Evolutionary conservation across 2,113 vertebrate genomes (phyloP).

Genomic region (Caloenas nicobarica): DNA sequence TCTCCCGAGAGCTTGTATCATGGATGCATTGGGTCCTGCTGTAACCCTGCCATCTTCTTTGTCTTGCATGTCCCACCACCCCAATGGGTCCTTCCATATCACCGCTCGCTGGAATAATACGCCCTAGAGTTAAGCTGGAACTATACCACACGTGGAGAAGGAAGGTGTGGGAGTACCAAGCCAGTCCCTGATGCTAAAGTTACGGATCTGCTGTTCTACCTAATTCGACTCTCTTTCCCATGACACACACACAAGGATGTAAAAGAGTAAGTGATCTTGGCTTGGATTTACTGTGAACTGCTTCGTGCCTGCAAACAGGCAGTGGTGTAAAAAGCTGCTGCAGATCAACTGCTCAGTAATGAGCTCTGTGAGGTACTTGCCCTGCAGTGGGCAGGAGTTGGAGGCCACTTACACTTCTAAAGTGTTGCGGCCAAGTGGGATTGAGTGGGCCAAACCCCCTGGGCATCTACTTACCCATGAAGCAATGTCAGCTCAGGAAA

Average conservation of each 20-base stretch:
- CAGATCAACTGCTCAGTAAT: neutral
- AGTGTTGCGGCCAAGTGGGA: slow-evolving; percentile 2
- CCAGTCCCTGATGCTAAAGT: neutral
- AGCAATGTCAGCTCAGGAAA: neutral
- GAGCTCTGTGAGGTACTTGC: neutral
- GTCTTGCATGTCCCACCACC: neutral
- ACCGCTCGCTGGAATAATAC: neutral
- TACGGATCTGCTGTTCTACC: neutral
- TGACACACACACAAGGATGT: neutral
- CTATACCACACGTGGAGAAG: neutral
- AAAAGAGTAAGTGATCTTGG: neutral
- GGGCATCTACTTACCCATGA: neutral
- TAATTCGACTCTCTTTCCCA: neutral
- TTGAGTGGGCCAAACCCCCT: slow-evolving; percentile 5
- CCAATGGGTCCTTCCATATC: neutral
- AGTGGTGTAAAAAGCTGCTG: neutral
- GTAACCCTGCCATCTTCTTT: neutral
- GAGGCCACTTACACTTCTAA: neutral
- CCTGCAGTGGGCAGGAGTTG: neutral
- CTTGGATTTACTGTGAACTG: neutral
- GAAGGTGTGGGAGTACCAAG: neutral
- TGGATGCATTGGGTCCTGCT: neutral
- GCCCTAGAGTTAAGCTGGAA: neutral
- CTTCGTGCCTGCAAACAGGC: neutral
- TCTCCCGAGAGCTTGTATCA: neutral